These are phyloP conservation scores for Clavelina lepadiformis DNA, from an alignment of 23 tunicate species.

Conservation along the genomic window DNA sequence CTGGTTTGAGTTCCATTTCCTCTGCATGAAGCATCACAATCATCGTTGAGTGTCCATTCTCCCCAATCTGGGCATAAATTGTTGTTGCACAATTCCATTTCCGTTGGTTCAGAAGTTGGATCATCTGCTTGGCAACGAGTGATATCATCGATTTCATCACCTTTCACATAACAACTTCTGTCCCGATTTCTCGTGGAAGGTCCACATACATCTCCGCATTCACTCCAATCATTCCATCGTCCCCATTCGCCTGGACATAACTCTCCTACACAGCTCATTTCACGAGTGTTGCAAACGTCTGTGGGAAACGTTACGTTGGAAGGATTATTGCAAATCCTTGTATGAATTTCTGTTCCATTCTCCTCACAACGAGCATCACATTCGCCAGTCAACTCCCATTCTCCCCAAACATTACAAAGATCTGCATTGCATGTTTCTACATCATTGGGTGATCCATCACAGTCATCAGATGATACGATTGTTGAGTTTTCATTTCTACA, in stretches of 20 bases:
- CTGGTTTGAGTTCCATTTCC: background rate
- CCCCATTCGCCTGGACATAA: slow-evolving; percentile 23
- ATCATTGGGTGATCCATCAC: background rate
- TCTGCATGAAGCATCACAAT: slow-evolving; percentile 22
- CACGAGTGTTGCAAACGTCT: background rate
- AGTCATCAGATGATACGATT: background rate
- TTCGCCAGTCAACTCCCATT: background rate
- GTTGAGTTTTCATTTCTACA: slow-evolving; percentile 14
- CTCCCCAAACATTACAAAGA: slow-evolving; percentile 6
- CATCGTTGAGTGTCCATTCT: slow-evolving; percentile 10
- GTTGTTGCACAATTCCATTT: slow-evolving; percentile 6
- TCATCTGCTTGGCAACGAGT: background rate
- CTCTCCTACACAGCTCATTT: slow-evolving; percentile 1
- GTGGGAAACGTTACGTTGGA: background rate
- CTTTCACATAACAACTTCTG: slow-evolving; percentile 18
- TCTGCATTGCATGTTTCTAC: slow-evolving; percentile 4
- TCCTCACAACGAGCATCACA: slow-evolving; percentile 28
- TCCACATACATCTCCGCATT: slow-evolving; percentile 10
- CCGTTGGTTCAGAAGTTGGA: background rate
- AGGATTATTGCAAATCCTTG: background rate
- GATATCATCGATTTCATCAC: background rate
- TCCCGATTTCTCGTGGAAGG: slow-evolving; percentile 11
- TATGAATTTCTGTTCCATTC: slow-evolving; percentile 2
- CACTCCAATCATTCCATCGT: slow-evolving; percentile 9
- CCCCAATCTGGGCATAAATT: slow-evolving; percentile 16